Evolutionary conservation across 2,113 vertebrate species (phyloP), one percentile per base, ranked within the genome.

Genomic region (Oxygymnocypris stewartii): DNA sequence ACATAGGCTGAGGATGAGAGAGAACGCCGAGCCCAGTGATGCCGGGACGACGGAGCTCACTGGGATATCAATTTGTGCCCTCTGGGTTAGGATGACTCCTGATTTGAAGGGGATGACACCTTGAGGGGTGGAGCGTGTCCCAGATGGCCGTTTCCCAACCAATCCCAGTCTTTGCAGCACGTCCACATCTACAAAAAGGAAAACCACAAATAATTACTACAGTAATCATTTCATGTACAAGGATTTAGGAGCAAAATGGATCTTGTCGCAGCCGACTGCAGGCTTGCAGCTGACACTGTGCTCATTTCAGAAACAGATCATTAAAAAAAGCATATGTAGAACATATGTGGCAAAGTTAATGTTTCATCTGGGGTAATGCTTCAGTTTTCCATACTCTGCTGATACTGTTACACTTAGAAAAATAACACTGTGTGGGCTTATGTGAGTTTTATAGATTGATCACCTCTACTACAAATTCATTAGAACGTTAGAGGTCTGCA

Each of bases 161-260:
- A 99, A 95, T 86, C 97, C 97, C 90, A 99, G 94, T 92, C 92
- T 95, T 91, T 97, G 96, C 90, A 99, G 96, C 90, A 99, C 92
- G 40, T 99, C 97, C 94, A 98, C 97, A 97, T 97, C 98, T 99
- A 92, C 57, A 93, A 90, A 86, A 61, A 86, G 87, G 91, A n/a
- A 90, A 40, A 42, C 76, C 8, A 67, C 74, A 86, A 42, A 28
- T 9, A 74, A 54, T 79, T 47, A 49, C 49, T 8, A 6, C n/a
- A 20, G 25, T 49, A 82, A 67, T 81, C 8, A 51, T 11, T 35
- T 35, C 20, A 31, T 23, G 16, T 44, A 82, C 10, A 82, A 37
- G 18, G 40, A 35, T 51, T 88, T 83, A 59, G 67, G 14, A 86
- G 23, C 42, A 84, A 82, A 85, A 51, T 54, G 69, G 20, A 47